These are phyloP conservation scores for Octodon degus DNA, from an alignment of 2,113 vertebrate species.

Conservation along the genomic window DNA sequence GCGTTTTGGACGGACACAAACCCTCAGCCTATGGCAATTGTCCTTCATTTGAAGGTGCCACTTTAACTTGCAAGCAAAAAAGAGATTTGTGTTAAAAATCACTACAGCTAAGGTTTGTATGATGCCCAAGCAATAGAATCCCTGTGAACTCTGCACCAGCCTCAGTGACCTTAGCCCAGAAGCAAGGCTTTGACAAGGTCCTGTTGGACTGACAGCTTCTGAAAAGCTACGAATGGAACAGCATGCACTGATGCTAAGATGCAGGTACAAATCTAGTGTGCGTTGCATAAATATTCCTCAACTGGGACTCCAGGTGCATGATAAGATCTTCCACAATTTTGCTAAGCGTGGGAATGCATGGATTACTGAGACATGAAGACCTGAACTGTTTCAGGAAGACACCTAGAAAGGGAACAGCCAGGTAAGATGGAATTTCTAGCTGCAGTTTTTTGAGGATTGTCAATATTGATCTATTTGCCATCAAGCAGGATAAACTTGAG, in stretches of 20 bases:
- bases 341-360: background rate
- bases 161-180: background rate
- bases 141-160: background rate
- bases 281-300: background rate
- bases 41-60: background rate
- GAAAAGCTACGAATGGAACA: background rate
- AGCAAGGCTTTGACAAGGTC: background rate
- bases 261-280: background rate
- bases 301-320: background rate
- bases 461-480: background rate
- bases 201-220: background rate
- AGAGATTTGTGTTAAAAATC: background rate
- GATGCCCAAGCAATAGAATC: accelerated
- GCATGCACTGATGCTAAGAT: background rate
- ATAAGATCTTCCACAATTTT: background rate
- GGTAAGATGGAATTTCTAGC: too few relatives aligned
- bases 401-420: background rate
- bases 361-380: background rate
- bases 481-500: background rate
- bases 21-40: background rate
- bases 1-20: background rate
- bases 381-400: background rate
- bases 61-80: background rate
- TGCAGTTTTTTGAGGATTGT: background rate
- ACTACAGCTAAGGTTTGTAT: background rate